Evolutionary conservation across 2,888 invertebrate species (phyloP).

Genomic region (Acanthococcus lagerstroemiae): DNA sequence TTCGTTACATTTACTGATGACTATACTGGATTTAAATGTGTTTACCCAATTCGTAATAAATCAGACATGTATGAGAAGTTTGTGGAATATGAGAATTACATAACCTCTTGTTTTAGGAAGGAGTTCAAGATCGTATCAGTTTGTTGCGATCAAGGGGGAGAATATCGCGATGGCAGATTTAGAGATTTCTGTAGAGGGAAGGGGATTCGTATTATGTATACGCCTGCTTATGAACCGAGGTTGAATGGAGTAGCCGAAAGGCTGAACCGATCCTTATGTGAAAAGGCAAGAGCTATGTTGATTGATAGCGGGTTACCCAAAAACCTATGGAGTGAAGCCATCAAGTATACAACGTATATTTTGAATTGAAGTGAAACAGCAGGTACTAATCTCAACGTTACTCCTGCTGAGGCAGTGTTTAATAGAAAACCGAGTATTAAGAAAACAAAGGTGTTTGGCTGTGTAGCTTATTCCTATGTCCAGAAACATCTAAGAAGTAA

Average conservation of each 20-base stretch:
- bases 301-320: slow-evolving; percentile 35
- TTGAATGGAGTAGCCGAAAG: slow-evolving; percentile 39
- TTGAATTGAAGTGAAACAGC: slow-evolving; percentile 29
- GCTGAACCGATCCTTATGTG: slow-evolving; percentile 37
- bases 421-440: slow-evolving; percentile 6
- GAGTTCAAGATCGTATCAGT: neutral
- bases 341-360: slow-evolving; percentile 33
- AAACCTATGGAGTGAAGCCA: slow-evolving; percentile 36
- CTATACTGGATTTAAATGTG: neutral
- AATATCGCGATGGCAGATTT: neutral
- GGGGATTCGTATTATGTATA: slow-evolving; percentile 39
- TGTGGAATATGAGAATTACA: neutral
- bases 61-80: neutral
- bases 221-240: slow-evolving; percentile 38
- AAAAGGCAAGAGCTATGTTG: slow-evolving; percentile 37
- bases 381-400: slow-evolving; percentile 17
- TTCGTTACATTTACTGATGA: neutral
- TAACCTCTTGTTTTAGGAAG: neutral
- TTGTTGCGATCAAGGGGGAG: neutral
- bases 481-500: neutral
- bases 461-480: neutral
- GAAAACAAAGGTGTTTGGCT: neutral
- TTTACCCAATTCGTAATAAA: neutral
- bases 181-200: slow-evolving; percentile 10
- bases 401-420: slow-evolving; percentile 31